A percentile compares a stretch with the other conserved stretches of the same genome.
Conservation (phyloP, 2,888 invertebrate species). For the Lymantria dispar region DNA sequence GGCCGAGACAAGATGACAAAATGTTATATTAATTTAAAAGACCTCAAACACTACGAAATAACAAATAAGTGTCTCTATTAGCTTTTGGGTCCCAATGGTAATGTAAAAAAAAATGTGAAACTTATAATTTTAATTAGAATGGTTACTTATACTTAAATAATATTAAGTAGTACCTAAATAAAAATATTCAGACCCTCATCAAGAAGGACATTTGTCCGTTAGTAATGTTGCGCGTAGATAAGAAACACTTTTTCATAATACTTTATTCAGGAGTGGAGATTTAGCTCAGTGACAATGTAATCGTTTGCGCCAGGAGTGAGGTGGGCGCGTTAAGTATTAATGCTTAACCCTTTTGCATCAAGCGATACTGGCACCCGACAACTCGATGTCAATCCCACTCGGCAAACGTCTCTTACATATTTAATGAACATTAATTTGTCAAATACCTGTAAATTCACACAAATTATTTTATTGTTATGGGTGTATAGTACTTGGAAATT, state of each 20-base stretch:
- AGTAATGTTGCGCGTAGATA: slow-evolving; percentile 62
- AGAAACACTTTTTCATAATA: slow-evolving; percentile 79
- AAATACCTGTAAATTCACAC: slow-evolving; percentile 42
- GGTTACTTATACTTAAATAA: background rate
- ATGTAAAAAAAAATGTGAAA: too few species aligned
- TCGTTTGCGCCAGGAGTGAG: slow-evolving; percentile 72
- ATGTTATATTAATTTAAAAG: too few species aligned
- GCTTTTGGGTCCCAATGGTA: too few species aligned
- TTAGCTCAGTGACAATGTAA: slow-evolving; percentile 76
- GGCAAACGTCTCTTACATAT: slow-evolving; percentile 61
- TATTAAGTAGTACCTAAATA: slow-evolving; percentile 3
- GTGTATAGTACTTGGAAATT: too few species aligned
- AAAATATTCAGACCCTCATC: slow-evolving; percentile 69
- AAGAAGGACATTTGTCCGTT: slow-evolving; percentile 38
- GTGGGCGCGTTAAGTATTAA: slow-evolving; percentile 74
- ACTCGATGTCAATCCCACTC: slow-evolving; percentile 67
- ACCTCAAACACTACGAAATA: too few species aligned
- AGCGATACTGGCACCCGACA: slow-evolving; percentile 57
- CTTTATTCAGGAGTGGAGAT: slow-evolving; percentile 77
- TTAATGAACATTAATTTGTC: slow-evolving; percentile 78
- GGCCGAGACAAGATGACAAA: too few species aligned
- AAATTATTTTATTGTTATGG: slow-evolving; percentile 16
- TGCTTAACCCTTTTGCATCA: slow-evolving; percentile 75
- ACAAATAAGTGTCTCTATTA: too few species aligned
- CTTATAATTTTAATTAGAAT: too few species aligned